phyloP scores from a whole-genome alignment of 2,888 invertebrate genomes.

The Tenthredo livida region DNA sequence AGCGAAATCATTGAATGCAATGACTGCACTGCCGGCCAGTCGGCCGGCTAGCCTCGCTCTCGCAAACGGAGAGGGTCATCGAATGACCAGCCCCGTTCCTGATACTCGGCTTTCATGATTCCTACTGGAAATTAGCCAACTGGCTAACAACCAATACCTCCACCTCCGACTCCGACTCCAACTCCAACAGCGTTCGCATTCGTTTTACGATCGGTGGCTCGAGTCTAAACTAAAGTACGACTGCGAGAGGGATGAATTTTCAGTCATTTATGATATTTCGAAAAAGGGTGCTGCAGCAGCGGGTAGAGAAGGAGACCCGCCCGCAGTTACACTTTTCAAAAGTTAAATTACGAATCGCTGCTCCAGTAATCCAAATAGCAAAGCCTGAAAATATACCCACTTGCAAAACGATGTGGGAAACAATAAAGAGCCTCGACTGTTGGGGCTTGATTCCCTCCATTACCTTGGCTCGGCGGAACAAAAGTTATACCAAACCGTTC shows the following conservation, averaged over 20 bases:
- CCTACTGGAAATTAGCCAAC: slow-evolving; percentile 78
- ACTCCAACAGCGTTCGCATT: not conserved
- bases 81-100: slow-evolving; percentile 73
- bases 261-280: slow-evolving; percentile 1
- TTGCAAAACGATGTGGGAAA: not conserved
- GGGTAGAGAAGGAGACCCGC: not conserved
- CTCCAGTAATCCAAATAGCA: slow-evolving; percentile 21
- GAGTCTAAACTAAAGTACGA: slow-evolving; percentile 3
- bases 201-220: slow-evolving; percentile 21
- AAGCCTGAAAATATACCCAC: not conserved
- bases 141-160: slow-evolving; percentile 76
- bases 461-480: not conserved
- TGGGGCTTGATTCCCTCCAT: not conserved
- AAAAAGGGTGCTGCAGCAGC: too few species aligned
- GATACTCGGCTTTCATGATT: slow-evolving; percentile 74
- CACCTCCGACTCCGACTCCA: not conserved
- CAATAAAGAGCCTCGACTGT: not conserved
- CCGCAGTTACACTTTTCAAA: not conserved
- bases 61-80: slow-evolving; percentile 69
- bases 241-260: not conserved
- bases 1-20: slow-evolving; percentile 75
- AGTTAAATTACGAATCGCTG: not conserved
- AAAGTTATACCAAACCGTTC: slow-evolving; percentile 59
- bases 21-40: slow-evolving; percentile 66
- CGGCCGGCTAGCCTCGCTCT: slow-evolving; percentile 65